Evolutionary conservation across 2,113 vertebrate species (phyloP).

Genomic region (Urocitellus parryii): DNA sequence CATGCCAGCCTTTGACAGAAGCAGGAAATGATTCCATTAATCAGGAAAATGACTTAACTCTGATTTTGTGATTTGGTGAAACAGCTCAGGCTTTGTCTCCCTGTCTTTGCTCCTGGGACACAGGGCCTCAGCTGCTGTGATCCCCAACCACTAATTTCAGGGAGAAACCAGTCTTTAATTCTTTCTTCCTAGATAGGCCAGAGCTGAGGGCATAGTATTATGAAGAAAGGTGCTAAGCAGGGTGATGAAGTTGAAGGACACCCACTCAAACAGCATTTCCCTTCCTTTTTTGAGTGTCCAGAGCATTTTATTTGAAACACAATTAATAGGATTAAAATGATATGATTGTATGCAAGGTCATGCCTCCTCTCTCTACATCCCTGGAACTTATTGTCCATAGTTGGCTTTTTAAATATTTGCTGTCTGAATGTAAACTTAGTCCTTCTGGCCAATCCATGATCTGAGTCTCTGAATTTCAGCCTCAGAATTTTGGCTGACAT

Average conservation of each 20-base stretch:
- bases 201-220: background rate
- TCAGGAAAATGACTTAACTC: background rate
- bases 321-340: background rate
- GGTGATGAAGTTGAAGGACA: background rate
- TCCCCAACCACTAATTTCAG: background rate
- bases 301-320: background rate
- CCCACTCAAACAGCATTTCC: background rate
- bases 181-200: background rate
- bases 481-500: background rate
- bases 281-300: background rate
- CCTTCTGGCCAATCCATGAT: background rate
- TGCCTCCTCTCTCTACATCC: background rate
- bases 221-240: background rate
- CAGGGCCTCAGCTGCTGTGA: background rate
- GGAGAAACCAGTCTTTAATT: background rate
- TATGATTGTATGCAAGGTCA: background rate
- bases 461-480: background rate
- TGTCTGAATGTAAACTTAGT: background rate
- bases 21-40: background rate
- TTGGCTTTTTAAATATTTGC: background rate
- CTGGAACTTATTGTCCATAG: background rate
- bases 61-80: background rate
- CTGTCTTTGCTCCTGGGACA: background rate
- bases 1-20: background rate
- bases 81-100: background rate